Evolutionary conservation across 2,113 vertebrate species (phyloP), one percentile per base, ranked within the genome.

Genomic region (Xiphorhynchus elegans): DNA sequence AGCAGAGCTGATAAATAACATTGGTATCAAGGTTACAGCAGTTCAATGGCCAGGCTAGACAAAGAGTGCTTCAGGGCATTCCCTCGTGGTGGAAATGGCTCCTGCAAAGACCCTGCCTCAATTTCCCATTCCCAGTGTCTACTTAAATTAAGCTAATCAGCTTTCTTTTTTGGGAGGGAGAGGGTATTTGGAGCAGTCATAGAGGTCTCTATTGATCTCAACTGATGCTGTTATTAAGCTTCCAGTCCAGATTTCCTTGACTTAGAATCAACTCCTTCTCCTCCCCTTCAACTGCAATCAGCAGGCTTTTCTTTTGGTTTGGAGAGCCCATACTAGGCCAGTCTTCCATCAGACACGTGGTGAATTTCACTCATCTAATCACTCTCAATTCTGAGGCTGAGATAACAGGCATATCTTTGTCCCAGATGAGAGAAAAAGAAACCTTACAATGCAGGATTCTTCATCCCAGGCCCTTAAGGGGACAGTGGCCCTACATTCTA

Each of bases 21-120:
- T 96, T 95, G 74, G 29, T 62, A 59, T 89, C 52, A 93, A 97
- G 84, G 95, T 95, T 87, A 93, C 28, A 87, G 66, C n/a, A 90
- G 64, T 72, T 87, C 77, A 85, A 79, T 82, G 28, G n/a, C 26
- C 44, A 82, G 56, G 62, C 78, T 76, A 93, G 94, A 87, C 84
- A 82, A 64, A 75, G 21, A 75, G 49, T 68, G 92, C 92, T 72
- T 60, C 74, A 53, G 90, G 78, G 85, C 67, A 73, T 58, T 89
- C 62, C 58, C 69, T 84, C 29, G 3, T 58, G 37, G 56, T 37
- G 64, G 44, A 75, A 63, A 47, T 5, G 37, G 25, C 31, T 87
- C n/a, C 33, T 87, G 39, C 78, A 73, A 82, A 90, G 10, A 73
- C 6, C 26, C 58, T 92, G 78, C 67, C 79, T 94, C 75, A 46